phyloP scores from a whole-genome alignment of 1,140 invertebrate species.

The Pemphigus obesinymphae region DNA sequence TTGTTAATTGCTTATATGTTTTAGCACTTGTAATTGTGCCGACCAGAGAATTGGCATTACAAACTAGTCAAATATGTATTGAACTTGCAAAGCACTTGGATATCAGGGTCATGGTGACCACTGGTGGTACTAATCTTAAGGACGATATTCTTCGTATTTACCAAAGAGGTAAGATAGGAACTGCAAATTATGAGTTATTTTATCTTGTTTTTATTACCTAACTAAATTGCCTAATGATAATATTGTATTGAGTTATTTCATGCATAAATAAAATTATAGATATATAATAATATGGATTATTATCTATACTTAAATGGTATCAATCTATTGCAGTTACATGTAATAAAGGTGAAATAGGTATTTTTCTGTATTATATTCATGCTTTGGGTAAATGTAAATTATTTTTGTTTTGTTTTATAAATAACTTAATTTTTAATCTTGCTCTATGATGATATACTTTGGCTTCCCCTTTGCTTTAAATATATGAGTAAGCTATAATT shows the following conservation, averaged over 20 bases:
- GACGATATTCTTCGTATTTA: conserved; percentile 99
- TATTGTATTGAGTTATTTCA: not conserved
- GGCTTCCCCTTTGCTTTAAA: not conserved
- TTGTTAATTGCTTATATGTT: no score
- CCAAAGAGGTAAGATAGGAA: conserved; percentile 80
- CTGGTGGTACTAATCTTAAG: conserved; percentile 93
- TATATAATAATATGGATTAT: no score
- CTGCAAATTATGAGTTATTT: no score
- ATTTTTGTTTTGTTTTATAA: not conserved
- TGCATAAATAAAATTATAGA: not conserved
- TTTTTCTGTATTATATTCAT: not conserved
- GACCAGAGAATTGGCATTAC: conserved; percentile 95
- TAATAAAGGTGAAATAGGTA: no score
- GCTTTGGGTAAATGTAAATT: not conserved
- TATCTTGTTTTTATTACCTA: no score
- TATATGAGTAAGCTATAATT: not conserved
- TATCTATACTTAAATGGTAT: no score
- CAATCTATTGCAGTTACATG: no score
- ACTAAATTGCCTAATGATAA: no score
- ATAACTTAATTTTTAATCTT: not conserved
- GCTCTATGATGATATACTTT: not conserved
- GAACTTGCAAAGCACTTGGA: conserved; percentile 95
- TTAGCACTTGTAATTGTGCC: conserved; percentile 95
- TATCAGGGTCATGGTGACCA: conserved; percentile 98
- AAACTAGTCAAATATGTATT: conserved; percentile 99